These are phyloP conservation scores for Ophthalmolycus amberensis DNA, from an alignment of 2,113 vertebrate species.

Conservation along the genomic window DNA sequence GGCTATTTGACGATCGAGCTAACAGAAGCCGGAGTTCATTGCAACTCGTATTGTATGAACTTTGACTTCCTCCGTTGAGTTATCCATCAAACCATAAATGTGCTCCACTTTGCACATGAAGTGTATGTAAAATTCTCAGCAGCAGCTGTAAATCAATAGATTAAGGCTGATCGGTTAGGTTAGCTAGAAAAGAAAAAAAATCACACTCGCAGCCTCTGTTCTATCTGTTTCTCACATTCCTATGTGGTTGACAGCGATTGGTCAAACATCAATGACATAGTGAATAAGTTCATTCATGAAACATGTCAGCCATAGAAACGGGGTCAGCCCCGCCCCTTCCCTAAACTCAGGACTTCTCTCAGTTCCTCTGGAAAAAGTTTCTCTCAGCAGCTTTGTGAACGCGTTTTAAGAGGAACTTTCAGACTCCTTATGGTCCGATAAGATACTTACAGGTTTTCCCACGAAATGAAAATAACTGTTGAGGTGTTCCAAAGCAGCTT, in stretches of 20 bases:
- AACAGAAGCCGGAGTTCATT: not conserved
- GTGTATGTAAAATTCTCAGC: not conserved
- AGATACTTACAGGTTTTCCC: not conserved
- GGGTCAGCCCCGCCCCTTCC: not conserved
- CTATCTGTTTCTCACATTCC: not conserved
- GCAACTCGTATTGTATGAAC: not conserved
- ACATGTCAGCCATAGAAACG: not conserved
- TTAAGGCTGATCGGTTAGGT: not conserved
- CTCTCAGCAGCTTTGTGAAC: not conserved
- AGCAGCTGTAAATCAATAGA: not conserved
- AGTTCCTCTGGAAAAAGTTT: not conserved
- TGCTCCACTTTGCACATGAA: not conserved
- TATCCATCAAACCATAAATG: constrained; percentile 3
- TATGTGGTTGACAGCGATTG: not conserved
- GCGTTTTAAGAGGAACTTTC: not conserved
- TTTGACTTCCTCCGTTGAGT: not conserved
- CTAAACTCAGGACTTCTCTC: not conserved
- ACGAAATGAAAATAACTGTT: not conserved
- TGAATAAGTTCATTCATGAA: constrained; percentile 3
- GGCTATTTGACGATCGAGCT: not conserved
- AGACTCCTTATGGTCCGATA: not conserved
- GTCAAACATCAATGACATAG: not conserved
- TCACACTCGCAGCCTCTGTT: not conserved
- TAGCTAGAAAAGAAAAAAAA: not conserved
- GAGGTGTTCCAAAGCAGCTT: not conserved